Base-by-base conservation (phyloP, 2,113 vertebrate species). In the Vulpes ferrilata region DNA sequence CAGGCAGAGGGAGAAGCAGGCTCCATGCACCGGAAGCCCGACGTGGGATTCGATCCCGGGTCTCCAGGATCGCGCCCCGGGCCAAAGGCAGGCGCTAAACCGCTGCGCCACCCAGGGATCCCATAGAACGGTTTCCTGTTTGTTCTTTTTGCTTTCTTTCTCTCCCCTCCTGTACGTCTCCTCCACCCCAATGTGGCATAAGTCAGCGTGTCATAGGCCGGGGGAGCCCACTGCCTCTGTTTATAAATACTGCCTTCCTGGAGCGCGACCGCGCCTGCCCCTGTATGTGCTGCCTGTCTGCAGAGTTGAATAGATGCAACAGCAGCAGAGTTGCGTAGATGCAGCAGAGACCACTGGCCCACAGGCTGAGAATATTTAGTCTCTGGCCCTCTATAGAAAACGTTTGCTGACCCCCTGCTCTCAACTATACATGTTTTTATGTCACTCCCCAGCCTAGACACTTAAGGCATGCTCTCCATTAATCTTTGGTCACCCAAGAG, bases 201-300 rank as follows among this genome's bases (percentile, higher is more conserved):
- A 60, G 13, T 20, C 59, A 32, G 38, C 12, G 32, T 69, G 22
- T 85, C 53, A 15, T 25, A 7, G 2, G n/a, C 15, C 0, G 55
- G 62, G 64, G 71, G 27, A 1, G 19, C 69, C 17, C 4, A 2
- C 4, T 1, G 19, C 16, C 57, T 81, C 17, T 57, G 67, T 78
- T 16, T 48, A 32, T 87, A 89, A 76, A 90, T 73, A 78, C 32
- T 48, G 53, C 20, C 71, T 55, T n/a, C 0, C 27, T 67, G 87
- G 86, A n/a, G n/a, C 16, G 0, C 1, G 22, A 51, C 51, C 20
- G 25, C 1, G 0, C 48, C 73, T 67, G 11, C 3, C 0, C 30
- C 4, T 25, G 11, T 5, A 22, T 3, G 23, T 57, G 23, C 20
- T 35, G 22, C 59, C 38, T 38, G 22, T 71, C 53, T 60, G 32